Base-by-base conservation (phyloP, 2,113 vertebrate genomes). In the Holacanthus passer region DNA sequence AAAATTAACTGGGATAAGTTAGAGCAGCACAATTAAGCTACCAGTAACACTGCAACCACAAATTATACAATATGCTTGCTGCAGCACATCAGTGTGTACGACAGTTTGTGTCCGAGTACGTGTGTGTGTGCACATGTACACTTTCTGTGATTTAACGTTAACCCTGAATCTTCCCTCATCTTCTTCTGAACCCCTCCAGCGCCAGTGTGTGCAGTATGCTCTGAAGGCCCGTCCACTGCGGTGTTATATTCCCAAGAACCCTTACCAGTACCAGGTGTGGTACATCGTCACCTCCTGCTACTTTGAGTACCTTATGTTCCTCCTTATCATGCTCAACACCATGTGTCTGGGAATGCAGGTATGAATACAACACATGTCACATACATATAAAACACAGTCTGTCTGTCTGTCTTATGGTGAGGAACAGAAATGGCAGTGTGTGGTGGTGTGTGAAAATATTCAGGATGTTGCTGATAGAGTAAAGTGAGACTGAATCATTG, bases 321-420 rank as follows among this genome's bases (percentile, higher is more conserved):
- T 96, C 56, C 96, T 98, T 66, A 98, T 99, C 87, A 95, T 97
- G 94, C 95, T 97, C 67, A 98, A 99, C 90, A 98, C 97, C 88
- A 95, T 99, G 95, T 98, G 97, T 88, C 94, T 98, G 79, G 97
- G 97, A 82, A 98, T 98, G 97, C 96, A 99, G 97, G 97, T 98
- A 89, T 55, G 88, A 32, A 20, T 14, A 43, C 27, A 68, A 29
- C 45, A 45, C 19, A 62, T 2, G 2, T 55, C 2, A 71, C 50
- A 43, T 14, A 52, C 29, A 63, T 24, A 59, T n/a, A 27, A 16
- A 7, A 52, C 3, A 32, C 17, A 22, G 2, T 67, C 48, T 50
- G 10, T 37, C n/a, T 31, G 1, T 56, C 7, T 29, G 2, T 31
- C 3, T 53, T 16, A 11, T 14, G 43, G 10, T 12, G 10, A 52